Evolutionary conservation across 2,888 invertebrate genomes (phyloP), one percentile per base, ranked within the genome.

Genomic region (Mermis nigrescens): DNA sequence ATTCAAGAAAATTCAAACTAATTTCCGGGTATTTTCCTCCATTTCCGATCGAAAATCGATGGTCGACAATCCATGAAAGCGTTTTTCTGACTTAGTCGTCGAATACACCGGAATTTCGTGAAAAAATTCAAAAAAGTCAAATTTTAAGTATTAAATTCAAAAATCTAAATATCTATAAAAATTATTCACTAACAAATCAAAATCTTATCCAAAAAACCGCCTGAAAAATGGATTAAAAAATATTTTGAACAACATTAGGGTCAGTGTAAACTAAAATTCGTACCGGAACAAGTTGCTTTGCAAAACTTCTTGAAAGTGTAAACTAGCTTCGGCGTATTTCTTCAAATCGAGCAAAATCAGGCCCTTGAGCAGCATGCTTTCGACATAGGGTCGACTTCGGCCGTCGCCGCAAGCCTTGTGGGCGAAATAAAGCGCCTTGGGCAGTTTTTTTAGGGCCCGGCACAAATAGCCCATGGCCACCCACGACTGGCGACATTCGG

Each of bases 401-500:
- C 46, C 38, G 15, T 7, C 52, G 29, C 1, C 54, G 46, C 60
- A 48, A 55, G 72, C 74, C 68, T 74, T 74, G 58, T 74, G 72
- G 31, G 73, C 73, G 65, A 74, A 73, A 64, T 73, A 74, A 15
- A 73, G 68, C 22, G 73, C 70, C 60, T 70, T 67, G 38, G 66
- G 62, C 51, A 65, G 65, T 61, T 70, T 70, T 53, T 69, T 67
- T 12, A 66, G 66, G 26, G 67, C 64, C 51, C 73, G 60, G 45
- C 70, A 68, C 60, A 66, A 69, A 66, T 73, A 74, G n/a, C 74
- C 74, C 59, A 72, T 68, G 32, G 70, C 70, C 32, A 73, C 67
- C 75, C 75, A 75, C 1, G 74, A 68, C 60, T 74, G 72, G 38
- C 73, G 68, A 3, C 68, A 64, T 22, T 63, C 61, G 29, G 73